Conservation (phyloP, 2,113 vertebrate species). For the Lasiurus cinereus region DNA sequence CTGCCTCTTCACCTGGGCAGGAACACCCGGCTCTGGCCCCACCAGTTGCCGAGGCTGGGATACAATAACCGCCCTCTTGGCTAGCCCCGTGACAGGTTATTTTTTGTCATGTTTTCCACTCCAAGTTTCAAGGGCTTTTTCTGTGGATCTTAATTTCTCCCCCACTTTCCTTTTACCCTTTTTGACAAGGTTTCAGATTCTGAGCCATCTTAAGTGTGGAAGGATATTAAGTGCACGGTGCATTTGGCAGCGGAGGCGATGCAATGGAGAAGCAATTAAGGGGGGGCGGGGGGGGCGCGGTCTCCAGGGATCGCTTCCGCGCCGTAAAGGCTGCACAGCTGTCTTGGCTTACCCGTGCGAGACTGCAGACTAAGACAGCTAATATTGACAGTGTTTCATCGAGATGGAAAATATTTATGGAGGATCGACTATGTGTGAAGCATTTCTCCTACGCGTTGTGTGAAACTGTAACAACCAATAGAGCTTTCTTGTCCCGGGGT, state of each 20-base stretch:
- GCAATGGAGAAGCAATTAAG: slow-evolving; percentile 65
- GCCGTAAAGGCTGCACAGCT: slow-evolving; percentile 5
- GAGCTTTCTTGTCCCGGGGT: not conserved
- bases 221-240: not conserved
- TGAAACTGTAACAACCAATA: not conserved
- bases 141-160: slow-evolving; percentile 36
- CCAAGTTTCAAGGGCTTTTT: slow-evolving; percentile 68
- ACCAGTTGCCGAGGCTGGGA: not conserved
- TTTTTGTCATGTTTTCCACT: slow-evolving; percentile 78
- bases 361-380: not conserved
- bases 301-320: not conserved
- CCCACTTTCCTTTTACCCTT: slow-evolving; percentile 50
- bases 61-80: slow-evolving; percentile 72
- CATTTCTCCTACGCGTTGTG: not conserved
- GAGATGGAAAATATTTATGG: not conserved
- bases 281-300: not conserved
- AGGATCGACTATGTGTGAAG: not conserved
- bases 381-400: not conserved
- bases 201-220: slow-evolving; percentile 23
- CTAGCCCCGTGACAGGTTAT: not conserved
- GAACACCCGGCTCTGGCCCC: not conserved
- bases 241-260: not conserved
- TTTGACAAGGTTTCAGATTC: slow-evolving; percentile 64
- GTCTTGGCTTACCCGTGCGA: slow-evolving; percentile 50
- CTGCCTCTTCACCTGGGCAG: slow-evolving; percentile 76